Percentiles rank a stretch among this genome's conserved stretches.
These are phyloP conservation scores for Dermochelys coriacea DNA, from an alignment of 2,797 vertebrate species.

Conservation along the genomic window DNA sequence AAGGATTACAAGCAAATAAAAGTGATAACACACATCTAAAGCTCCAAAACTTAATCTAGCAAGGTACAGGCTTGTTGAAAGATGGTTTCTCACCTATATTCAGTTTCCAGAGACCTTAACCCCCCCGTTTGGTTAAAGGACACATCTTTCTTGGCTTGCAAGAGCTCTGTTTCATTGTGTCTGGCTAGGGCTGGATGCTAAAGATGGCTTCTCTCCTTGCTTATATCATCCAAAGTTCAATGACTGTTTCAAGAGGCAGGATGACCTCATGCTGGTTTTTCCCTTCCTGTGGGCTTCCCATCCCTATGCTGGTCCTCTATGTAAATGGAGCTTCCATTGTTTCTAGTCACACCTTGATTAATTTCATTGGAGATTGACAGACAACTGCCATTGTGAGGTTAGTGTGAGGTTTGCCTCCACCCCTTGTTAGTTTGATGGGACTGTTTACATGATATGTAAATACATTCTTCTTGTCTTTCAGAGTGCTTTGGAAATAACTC, in stretches of 20 bases:
- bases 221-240: neutral
- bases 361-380: neutral
- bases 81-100: neutral
- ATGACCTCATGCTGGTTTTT: neutral
- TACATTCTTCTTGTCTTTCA: neutral
- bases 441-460: neutral
- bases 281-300: neutral
- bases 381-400: neutral
- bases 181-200: neutral
- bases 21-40: neutral
- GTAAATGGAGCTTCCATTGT: neutral
- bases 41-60: neutral
- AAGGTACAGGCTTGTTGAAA: neutral
- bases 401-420: neutral
- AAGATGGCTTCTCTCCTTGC: no score
- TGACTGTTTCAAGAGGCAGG: neutral
- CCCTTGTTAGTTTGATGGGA: neutral
- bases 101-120: neutral
- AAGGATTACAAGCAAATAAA: neutral
- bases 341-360: neutral
- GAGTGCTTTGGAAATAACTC: neutral
- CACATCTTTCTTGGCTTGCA: neutral
- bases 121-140: neutral
- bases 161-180: neutral
- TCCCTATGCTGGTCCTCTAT: neutral